Evolutionary conservation across 2,113 vertebrate species (phyloP).

Genomic region (Perognathus longimembris): DNA sequence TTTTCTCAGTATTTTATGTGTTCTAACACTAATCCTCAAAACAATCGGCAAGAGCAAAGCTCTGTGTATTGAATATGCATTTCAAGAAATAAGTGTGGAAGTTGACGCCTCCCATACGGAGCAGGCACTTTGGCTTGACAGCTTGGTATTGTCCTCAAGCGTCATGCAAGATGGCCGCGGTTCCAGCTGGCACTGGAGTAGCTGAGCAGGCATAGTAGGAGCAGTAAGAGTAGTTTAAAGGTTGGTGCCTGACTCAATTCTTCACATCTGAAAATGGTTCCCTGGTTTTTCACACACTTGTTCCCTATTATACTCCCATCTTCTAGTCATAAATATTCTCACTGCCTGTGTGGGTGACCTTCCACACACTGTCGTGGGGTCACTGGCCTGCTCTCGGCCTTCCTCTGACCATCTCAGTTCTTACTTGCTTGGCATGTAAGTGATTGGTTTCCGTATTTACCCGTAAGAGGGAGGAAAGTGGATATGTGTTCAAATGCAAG

Average conservation of each 20-base stretch:
- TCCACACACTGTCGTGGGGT: neutral
- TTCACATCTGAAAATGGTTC: neutral
- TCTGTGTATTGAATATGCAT: neutral
- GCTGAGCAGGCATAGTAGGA: neutral
- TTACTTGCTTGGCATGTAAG: neutral
- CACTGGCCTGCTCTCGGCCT: neutral
- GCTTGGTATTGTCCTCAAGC: neutral
- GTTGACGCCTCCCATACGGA: neutral
- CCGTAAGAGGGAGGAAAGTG: neutral
- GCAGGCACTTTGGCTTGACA: neutral
- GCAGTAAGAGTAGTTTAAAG: neutral
- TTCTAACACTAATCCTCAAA: neutral
- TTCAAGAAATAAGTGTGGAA: neutral
- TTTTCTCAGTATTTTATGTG: neutral
- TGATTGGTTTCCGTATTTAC: neutral
- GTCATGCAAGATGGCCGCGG: neutral
- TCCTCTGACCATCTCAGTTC: neutral
- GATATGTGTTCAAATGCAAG: neutral
- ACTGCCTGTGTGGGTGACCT: neutral
- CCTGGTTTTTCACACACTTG: neutral
- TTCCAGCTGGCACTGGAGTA: too few species aligned
- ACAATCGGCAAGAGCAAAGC: neutral
- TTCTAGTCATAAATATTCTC: neutral
- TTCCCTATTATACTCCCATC: neutral
- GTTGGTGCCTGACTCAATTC: neutral